A percentile compares a stretch with the other conserved stretches of the same genome.
Evolutionary conservation across 2,888 invertebrate genomes (phyloP).

Genomic region (Apamea crenata): DNA sequence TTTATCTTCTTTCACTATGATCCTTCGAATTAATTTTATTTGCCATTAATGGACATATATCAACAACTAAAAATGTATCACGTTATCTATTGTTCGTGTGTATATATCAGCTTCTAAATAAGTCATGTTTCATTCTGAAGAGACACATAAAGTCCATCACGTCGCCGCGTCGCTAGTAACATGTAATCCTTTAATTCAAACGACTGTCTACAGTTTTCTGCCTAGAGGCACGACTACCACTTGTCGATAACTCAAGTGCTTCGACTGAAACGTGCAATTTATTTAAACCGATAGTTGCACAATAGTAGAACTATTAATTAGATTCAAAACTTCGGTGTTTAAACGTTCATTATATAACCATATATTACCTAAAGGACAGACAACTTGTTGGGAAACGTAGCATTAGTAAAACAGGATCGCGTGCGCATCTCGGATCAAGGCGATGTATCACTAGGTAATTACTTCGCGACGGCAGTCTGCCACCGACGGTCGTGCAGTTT

Average conservation of each 20-base stretch:
- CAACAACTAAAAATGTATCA: too few relatives aligned
- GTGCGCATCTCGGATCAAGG: conserved; percentile 66
- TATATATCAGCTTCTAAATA: background rate
- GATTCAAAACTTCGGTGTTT: conserved; percentile 42
- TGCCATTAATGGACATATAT: background rate
- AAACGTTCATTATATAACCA: conserved; percentile 54
- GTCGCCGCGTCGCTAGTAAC: background rate
- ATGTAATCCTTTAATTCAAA: conserved; percentile 48
- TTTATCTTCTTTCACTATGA: conserved; percentile 4
- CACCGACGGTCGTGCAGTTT: conserved; percentile 74
- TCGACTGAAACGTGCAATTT: conserved; percentile 45
- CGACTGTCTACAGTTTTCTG: conserved; percentile 26
- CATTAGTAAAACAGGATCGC: conserved; percentile 62
- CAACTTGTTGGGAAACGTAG: conserved; percentile 55
- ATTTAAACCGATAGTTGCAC: conserved; percentile 34
- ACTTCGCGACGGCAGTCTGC: conserved; percentile 74
- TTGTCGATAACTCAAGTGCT: conserved; percentile 42
- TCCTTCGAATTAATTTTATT: background rate
- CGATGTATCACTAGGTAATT: conserved; percentile 75
- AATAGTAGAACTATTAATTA: conserved; percentile 29
- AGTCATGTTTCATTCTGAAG: conserved; percentile 9
- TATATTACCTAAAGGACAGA: conserved; percentile 54
- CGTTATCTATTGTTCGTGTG: background rate
- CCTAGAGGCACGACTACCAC: conserved; percentile 27
- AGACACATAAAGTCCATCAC: background rate